Percentiles rank a stretch among this genome's conserved stretches.
phyloP scores from a whole-genome alignment of 2,888 invertebrate species.

The Pegoplata infirma region DNA sequence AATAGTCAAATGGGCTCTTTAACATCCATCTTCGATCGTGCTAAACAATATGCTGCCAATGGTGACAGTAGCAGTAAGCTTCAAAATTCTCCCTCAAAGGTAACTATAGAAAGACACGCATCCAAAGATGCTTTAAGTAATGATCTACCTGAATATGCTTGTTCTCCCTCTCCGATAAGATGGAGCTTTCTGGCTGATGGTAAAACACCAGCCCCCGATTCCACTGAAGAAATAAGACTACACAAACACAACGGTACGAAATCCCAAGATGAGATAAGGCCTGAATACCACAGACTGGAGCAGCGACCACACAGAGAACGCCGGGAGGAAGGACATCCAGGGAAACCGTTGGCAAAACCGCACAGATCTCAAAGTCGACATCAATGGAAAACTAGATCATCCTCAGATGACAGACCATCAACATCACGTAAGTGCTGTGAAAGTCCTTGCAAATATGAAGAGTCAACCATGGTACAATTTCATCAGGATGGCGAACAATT shows the following conservation, averaged over 20 bases:
- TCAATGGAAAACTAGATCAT: constrained; percentile 64
- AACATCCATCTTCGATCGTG: constrained; percentile 76
- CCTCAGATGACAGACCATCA: constrained; percentile 69
- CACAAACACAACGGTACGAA: constrained; percentile 6
- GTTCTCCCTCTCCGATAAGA: constrained; percentile 78
- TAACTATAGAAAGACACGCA: constrained; percentile 74
- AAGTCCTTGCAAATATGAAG: constrained; percentile 74
- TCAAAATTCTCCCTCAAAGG: constrained; percentile 70
- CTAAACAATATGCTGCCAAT: constrained; percentile 69
- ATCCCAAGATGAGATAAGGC: constrained; percentile 23
- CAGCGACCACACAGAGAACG: constrained; percentile 57
- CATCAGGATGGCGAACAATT: constrained; percentile 78
- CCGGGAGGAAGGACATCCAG: constrained; percentile 46
- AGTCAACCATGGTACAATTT: constrained; percentile 76
- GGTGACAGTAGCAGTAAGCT: constrained; percentile 67
- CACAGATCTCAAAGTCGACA: constrained; percentile 38
- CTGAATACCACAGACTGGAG: constrained; percentile 27
- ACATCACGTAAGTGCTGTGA: constrained; percentile 72
- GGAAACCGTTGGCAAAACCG: constrained; percentile 40
- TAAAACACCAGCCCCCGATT: constrained; percentile 62
- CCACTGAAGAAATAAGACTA: constrained; percentile 2
- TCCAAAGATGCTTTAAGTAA: constrained; percentile 75
- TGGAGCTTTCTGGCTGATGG: constrained; percentile 78
- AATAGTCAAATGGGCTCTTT: constrained; percentile 74
- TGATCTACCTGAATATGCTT: constrained; percentile 77